Evolutionary conservation across 2,113 vertebrate species (phyloP).

Genomic region (Gnathochromis pfefferi): DNA sequence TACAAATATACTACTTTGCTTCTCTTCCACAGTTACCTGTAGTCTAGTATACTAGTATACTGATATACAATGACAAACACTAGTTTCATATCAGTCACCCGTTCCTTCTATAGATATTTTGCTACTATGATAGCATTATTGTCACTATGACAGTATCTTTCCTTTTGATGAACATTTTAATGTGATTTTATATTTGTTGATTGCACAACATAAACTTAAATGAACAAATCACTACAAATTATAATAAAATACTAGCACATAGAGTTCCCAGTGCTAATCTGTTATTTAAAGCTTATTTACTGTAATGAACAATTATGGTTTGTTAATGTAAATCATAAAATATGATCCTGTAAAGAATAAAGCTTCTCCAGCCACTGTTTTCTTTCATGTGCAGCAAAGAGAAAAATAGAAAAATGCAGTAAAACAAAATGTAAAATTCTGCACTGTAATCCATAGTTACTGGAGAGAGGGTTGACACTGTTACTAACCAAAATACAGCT

Average conservation of each 20-base stretch:
- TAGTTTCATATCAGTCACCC: neutral
- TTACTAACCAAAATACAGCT: neutral
- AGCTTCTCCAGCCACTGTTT: neutral
- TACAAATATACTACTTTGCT: neutral
- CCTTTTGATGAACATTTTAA: neutral
- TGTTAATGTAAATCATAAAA: neutral
- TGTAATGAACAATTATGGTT: neutral
- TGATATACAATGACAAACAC: neutral
- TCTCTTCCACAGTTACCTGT: neutral
- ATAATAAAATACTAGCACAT: neutral
- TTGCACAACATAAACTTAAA: neutral
- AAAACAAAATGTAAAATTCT: neutral
- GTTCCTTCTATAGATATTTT: neutral
- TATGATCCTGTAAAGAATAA: neutral
- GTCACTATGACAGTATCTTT: neutral
- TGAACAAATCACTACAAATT: neutral
- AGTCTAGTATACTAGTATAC: neutral
- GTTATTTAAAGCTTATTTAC: neutral
- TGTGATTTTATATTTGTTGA: neutral
- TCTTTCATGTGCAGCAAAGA: neutral
- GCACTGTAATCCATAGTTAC: neutral
- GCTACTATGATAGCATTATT: neutral
- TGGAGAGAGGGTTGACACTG: neutral
- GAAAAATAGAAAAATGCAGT: neutral
- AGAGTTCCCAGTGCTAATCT: neutral